Evolutionary conservation across 2,888 invertebrate genomes (phyloP).

Genomic region (Cerastoderma edule): DNA sequence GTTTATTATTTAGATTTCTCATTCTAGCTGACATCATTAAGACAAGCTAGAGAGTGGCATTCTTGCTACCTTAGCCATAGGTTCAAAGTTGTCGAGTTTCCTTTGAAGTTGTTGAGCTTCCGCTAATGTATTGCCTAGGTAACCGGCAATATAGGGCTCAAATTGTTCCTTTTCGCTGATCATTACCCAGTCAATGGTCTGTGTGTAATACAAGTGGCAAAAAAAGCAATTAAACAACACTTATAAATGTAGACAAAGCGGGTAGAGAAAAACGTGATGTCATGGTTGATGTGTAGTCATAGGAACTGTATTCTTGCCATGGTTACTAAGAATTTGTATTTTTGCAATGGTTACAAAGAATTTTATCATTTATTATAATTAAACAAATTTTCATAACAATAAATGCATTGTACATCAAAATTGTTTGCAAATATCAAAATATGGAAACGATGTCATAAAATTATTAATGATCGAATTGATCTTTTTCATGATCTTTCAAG

Average conservation of each 20-base stretch:
- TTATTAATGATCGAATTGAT: background rate
- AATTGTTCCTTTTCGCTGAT: slow-evolving; percentile 79
- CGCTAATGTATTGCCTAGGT: slow-evolving; percentile 76
- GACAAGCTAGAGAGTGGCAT: slow-evolving; percentile 34
- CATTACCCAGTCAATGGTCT: slow-evolving; percentile 81
- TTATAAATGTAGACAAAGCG: too few species aligned
- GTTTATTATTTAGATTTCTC: slow-evolving; percentile 16
- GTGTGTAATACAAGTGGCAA: slow-evolving; percentile 39
- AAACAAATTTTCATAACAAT: too few species aligned
- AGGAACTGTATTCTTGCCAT: background rate
- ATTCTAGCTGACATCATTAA: slow-evolving; percentile 16
- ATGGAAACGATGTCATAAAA: background rate
- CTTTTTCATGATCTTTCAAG: background rate
- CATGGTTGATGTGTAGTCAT: slow-evolving; percentile 13
- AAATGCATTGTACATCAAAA: too few species aligned
- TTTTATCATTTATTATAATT: too few species aligned
- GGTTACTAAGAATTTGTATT: background rate
- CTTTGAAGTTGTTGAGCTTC: slow-evolving; percentile 75
- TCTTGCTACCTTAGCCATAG: slow-evolving; percentile 77
- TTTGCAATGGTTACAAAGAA: too few species aligned
- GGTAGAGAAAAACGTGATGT: slow-evolving; percentile 1
- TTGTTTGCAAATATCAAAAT: too few species aligned
- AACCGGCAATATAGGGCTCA: slow-evolving; percentile 78
- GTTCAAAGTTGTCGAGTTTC: slow-evolving; percentile 77
- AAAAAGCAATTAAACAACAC: slow-evolving; percentile 23